Base-by-base conservation (phyloP, 2,888 invertebrate genomes). In the Elmis aenea region DNA sequence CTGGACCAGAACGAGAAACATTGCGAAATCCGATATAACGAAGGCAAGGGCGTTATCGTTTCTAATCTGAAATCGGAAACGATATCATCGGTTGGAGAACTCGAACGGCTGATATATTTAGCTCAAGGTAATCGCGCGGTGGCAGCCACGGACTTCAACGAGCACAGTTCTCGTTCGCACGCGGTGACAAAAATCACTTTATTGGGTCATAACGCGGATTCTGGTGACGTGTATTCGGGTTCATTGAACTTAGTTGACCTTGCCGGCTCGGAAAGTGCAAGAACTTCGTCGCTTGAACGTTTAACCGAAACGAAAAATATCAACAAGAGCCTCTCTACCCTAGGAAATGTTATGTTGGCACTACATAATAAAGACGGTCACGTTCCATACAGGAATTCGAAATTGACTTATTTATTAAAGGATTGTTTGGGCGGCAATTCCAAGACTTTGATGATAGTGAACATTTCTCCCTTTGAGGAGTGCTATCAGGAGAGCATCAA, bases 381-480 rank as follows among this genome's bases (percentile, higher is more conserved):
- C 60, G 76, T 94, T 27, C 93, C 93, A 0, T 94, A 90, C 62
- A 74, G 93, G 37, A 88, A 93, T 67, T 89, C 89, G 0, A 92
- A 92, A 62, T 69, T 94, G 10, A 94, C 94, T 0, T 88, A 88
- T 66, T 69, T 93, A 12, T 67, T 94, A 35, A 90, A 90, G 79
- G 89, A 89, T 8, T 84, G 85, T 45, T 71, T 94, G 5, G 92
- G 92, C 4, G 93, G 93, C 1, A 92, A 89, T 65, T 89, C 90
- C 0, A 94, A 94, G 68, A 91, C 90, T 0, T 74, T 94, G 21
- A 93, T 94, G 91, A 83, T 94, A 65, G 83, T 93, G 20, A 93
- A 93, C 68, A 79, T 93, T 50, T 83, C 89, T 8, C 92, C 93
- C 23, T 79, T 83, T 51, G 85, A 88, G 59, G 87, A 89, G 52